Base-by-base conservation (phyloP, 2,113 vertebrate species). In the Tychaedon coryphoeus region DNA sequence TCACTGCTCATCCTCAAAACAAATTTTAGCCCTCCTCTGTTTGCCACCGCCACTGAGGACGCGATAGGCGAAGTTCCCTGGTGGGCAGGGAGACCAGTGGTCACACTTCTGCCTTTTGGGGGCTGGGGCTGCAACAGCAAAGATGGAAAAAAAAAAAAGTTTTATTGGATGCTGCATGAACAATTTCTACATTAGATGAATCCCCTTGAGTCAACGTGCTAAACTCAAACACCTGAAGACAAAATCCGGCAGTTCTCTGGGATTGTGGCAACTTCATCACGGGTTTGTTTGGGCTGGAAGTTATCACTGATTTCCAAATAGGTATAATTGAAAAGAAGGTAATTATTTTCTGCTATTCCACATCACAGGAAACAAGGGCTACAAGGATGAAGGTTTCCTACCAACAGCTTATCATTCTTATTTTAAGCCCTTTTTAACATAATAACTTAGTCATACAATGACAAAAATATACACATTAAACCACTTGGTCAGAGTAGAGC, bases 1-100 rank as follows among this genome's bases (percentile, higher is more conserved):
- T 98, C 71, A 98, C 98, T 98, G 81, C 31, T 98, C 75, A 60
- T 98, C 97, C 65, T 98, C 98, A 90, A 98, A 98, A 90, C 98
- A 98, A 50, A 98, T 97, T 84, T 97, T 96, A 36, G 98, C 97
- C 3, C 56, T 45, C 7, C 74, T 97, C 54, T 26, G 2, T 14
- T 9, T 82, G 61, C 97, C 97, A 1, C 97, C 97, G 0, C 98
- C 97, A 2, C 98, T 98, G 75, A 97, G 95, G 73, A 98, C 14
- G 26, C 89, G 88, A 62, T 97, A 98, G 58, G 97, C 97, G 0
- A 97, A 98, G 79, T 22, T 88, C 40, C 93, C 91, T 6, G 83
- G 25, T 0, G 89, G 78, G 56, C 98, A 98, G 0, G 96, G 43
- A 40, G 92, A 82, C 98, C 97, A 98, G 51, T 97, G 97, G 53